Conservation (phyloP, 2,888 invertebrate genomes). For the Drosophila nr. medialis region DNA sequence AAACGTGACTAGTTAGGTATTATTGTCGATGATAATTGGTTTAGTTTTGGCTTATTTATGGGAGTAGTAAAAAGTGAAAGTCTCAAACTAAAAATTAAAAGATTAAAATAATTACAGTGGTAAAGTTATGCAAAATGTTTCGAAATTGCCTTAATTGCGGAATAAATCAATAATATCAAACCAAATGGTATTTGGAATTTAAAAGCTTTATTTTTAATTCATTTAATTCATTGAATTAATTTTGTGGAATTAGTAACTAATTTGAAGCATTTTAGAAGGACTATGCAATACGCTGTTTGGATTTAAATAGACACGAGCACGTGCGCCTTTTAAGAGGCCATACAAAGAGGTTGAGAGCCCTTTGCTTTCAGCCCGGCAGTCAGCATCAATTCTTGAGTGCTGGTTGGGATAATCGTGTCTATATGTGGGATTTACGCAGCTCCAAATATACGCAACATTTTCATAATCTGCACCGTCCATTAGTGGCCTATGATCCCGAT, state of each 20-base stretch:
- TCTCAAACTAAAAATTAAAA: neutral
- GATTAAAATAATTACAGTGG: too few relatives aligned
- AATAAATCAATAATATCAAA: neutral
- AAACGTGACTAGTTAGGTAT: too few relatives aligned
- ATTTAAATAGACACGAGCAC: constrained; percentile 25
- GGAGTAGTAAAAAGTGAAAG: neutral
- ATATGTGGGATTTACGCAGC: constrained; percentile 56
- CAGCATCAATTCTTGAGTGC: constrained; percentile 43
- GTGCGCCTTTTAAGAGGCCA: constrained; percentile 42
- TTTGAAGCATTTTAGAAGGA: constrained; percentile 17
- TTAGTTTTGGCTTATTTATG: neutral
- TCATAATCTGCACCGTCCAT: constrained; percentile 19
- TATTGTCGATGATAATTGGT: neutral
- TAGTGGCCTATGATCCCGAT: constrained; percentile 46
- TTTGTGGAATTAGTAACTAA: neutral
- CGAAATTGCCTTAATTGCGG: too few relatives aligned
- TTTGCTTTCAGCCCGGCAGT: constrained; percentile 40
- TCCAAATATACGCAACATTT: constrained; percentile 8
- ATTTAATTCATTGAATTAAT: neutral
- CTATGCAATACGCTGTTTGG: constrained; percentile 42
- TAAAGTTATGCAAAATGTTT: neutral
- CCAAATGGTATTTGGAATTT: neutral
- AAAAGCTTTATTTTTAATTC: neutral
- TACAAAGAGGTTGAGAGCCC: neutral
- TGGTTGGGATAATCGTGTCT: constrained; percentile 44